Base-by-base conservation (phyloP, 2,888 invertebrate genomes). In the Drosophila neutralis region DNA sequence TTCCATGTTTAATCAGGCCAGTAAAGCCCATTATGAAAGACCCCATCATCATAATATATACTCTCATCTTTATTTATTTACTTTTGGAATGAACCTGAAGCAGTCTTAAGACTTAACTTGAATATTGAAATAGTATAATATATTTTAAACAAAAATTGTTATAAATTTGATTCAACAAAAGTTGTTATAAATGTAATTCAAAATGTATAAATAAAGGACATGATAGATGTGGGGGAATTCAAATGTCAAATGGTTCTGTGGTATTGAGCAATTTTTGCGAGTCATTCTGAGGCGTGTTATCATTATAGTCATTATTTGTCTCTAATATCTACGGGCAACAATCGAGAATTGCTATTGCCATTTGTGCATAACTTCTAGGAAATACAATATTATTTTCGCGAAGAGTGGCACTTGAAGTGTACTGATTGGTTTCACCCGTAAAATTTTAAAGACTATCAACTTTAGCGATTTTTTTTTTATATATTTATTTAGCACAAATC, bases 1-100 rank as follows among this genome's bases (percentile, higher is more conserved):
- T 68, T 54, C 4, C 27, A 56, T 51, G 21, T 66, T 40, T 64
- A 18, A 27, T 4, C 38, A 27, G 27, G 18, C 7, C 18, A 31
- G n/a, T 24, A 24, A 18, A 24, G 27, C 18, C 36, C 24, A 24
- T 29, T 33, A 40, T n/a, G 40, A 52, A 65, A 27, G 13, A n/a
- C 13, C 1, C n/a, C 4, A 10, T n/a, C 10, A n/a, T 21, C 6
- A 8, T 40, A 40, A 13, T 40, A 54, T 8, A 27, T 38, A 27
- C 29, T 29, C n/a, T 15, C 8, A 5, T 10, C 18, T 15, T 57
- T 8, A 18, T 51, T 11, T 15, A 45, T 7, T 7, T 45, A 15
- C 21, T 29, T 6, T 29, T 6, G 29, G 29, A 29, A 29, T 29
- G 29, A 27, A 27, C 5, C 27, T 5, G 27, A 27, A 27, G 27